Conservation (phyloP, 2,888 invertebrate species). For the Homarus gammarus region DNA sequence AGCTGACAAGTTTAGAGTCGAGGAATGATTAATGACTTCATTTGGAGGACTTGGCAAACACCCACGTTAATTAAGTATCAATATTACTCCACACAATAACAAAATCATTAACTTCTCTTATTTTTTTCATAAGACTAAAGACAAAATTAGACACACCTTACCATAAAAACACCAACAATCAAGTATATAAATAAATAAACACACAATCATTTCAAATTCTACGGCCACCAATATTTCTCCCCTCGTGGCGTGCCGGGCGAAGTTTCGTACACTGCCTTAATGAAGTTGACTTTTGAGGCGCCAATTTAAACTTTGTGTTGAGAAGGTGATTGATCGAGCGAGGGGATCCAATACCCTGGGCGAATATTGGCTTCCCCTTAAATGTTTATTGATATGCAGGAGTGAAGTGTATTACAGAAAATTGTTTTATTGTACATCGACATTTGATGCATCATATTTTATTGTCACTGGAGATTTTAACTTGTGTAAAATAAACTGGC, state of each 20-base stretch:
- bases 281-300: slow-evolving; percentile 45
- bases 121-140: no score
- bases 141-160: no score
- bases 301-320: slow-evolving; percentile 38
- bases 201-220: no score
- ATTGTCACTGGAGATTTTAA: no score
- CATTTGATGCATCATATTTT: no score
- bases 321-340: slow-evolving; percentile 10
- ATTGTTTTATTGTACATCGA: no score
- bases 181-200: no score
- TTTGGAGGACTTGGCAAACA: background rate
- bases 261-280: slow-evolving; percentile 27
- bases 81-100: no score
- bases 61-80: background rate
- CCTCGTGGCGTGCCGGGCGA: background rate
- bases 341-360: background rate
- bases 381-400: slow-evolving; percentile 2
- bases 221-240: no score
- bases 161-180: no score
- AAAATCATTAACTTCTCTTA: no score
- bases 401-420: background rate
- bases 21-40: background rate
- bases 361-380: background rate
- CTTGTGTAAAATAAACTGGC: no score
- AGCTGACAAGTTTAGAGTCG: background rate